These are phyloP conservation scores for Andrena fulva DNA, from an alignment of 2,888 invertebrate species.

Conservation along the genomic window DNA sequence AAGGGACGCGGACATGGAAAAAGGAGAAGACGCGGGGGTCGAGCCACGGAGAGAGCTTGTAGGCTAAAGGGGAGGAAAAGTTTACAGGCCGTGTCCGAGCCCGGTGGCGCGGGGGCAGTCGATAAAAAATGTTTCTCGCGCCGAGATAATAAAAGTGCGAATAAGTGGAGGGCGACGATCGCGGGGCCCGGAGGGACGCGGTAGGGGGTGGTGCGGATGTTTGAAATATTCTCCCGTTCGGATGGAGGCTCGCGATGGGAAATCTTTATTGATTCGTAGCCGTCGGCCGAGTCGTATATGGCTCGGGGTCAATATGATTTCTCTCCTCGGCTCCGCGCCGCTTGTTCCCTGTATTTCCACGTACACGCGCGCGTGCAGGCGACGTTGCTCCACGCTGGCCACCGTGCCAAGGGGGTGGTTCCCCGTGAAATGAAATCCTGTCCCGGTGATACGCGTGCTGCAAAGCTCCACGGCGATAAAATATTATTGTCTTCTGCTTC, in stretches of 20 bases:
- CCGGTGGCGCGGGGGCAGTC: constrained; percentile 69
- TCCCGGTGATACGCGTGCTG: constrained; percentile 29
- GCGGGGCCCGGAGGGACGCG: constrained; percentile 23
- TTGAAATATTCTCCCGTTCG: constrained; percentile 80
- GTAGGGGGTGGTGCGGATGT: constrained; percentile 74
- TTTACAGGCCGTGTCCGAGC: constrained; percentile 79
- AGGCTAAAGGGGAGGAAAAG: constrained; percentile 68
- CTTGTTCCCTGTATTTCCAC: constrained; percentile 38
- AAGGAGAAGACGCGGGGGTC: constrained; percentile 28
- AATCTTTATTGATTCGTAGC: constrained; percentile 84
- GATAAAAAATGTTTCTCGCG: constrained; percentile 82
- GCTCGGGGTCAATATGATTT: constrained; percentile 81
- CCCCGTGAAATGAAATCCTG: constrained; percentile 48
- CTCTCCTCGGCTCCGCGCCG: constrained; percentile 57
- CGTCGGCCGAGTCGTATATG: constrained; percentile 75
- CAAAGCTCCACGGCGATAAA: constrained; percentile 17
- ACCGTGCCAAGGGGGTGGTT: constrained; percentile 17
- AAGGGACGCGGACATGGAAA: constrained; percentile 36
- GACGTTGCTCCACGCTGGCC: neutral
- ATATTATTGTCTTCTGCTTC: constrained; percentile 45
- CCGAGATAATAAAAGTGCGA: constrained; percentile 82
- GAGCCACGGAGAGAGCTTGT: constrained; percentile 22
- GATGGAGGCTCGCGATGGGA: constrained; percentile 77
- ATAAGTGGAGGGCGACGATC: constrained; percentile 69
- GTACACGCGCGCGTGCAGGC: constrained; percentile 21